Conservation (phyloP, 1,140 invertebrate species). For the Euschistus heros region DNA sequence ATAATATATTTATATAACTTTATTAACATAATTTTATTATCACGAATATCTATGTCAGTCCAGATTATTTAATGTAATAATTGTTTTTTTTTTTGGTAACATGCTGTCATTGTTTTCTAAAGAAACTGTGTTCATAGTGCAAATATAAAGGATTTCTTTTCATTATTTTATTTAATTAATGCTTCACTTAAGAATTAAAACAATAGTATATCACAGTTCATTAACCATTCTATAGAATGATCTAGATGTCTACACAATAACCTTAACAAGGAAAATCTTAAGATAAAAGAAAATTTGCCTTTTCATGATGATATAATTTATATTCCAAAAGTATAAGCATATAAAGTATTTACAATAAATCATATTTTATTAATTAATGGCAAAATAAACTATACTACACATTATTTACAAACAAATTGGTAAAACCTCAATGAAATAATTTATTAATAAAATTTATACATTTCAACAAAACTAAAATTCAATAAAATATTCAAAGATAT, state of each 20-base stretch:
- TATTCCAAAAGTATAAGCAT: neutral
- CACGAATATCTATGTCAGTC: constrained; percentile 26
- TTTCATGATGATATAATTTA: neutral
- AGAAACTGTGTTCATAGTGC: constrained; percentile 23
- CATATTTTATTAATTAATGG: neutral
- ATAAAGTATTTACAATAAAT: constrained; percentile 1
- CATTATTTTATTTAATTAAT: constrained; percentile 1
- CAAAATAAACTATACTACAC: constrained; percentile 8
- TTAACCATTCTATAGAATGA: constrained; percentile 16
- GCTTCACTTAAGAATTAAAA: neutral
- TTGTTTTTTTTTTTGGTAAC: constrained; percentile 17
- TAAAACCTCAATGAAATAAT: neutral
- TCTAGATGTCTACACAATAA: constrained; percentile 6
- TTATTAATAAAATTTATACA: neutral
- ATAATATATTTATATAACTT: constrained; percentile 19
- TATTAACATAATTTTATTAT: constrained; percentile 24
- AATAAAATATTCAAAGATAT: neutral
- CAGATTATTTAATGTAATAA: constrained; percentile 21
- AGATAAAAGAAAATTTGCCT: neutral
- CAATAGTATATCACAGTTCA: constrained; percentile 21
- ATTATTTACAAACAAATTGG: neutral
- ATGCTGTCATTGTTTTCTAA: neutral
- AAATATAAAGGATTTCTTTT: constrained; percentile 8
- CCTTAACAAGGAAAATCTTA: neutral
- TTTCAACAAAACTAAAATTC: neutral